These are phyloP conservation scores for Nymphalis polychloros DNA, from an alignment of 2,888 invertebrate genomes.

Conservation along the genomic window DNA sequence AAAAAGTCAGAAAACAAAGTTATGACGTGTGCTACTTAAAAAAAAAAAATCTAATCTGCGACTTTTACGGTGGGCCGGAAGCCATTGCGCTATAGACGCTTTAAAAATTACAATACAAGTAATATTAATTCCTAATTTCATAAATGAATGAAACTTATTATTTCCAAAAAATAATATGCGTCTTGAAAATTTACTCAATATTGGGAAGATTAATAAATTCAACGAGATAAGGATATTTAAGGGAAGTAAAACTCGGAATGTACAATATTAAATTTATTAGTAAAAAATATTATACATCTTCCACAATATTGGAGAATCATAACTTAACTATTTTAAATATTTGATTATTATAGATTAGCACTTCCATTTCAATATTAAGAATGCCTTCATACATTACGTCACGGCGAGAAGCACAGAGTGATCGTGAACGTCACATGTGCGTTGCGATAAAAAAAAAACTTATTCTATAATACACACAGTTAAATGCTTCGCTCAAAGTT, in stretches of 20 bases:
- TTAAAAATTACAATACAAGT: no score
- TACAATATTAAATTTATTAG: constrained; percentile 83
- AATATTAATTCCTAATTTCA: no score
- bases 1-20: no score
- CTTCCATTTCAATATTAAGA: constrained; percentile 66
- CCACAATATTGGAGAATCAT: constrained; percentile 82
- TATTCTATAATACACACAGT: constrained; percentile 65
- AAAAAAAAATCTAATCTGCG: no score
- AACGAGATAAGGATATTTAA: no score
- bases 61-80: no score
- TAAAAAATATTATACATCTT: constrained; percentile 83
- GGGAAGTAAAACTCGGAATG: constrained; percentile 57
- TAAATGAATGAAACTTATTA: no score
- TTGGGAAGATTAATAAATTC: no score
- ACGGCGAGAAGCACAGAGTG: constrained; percentile 68
- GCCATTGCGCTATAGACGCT: no score
- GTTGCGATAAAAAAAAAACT: constrained; percentile 44
- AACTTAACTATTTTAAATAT: constrained; percentile 79
- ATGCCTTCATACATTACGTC: constrained; percentile 70
- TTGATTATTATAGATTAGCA: constrained; percentile 81
- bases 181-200: no score
- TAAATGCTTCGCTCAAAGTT: constrained; percentile 67
- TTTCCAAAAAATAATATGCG: no score
- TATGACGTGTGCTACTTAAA: no score
- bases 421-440: constrained; percentile 49